Evolutionary conservation across 2,888 invertebrate species (phyloP), one percentile per base, ranked within the genome.

Genomic region (Mesoligia furuncula): DNA sequence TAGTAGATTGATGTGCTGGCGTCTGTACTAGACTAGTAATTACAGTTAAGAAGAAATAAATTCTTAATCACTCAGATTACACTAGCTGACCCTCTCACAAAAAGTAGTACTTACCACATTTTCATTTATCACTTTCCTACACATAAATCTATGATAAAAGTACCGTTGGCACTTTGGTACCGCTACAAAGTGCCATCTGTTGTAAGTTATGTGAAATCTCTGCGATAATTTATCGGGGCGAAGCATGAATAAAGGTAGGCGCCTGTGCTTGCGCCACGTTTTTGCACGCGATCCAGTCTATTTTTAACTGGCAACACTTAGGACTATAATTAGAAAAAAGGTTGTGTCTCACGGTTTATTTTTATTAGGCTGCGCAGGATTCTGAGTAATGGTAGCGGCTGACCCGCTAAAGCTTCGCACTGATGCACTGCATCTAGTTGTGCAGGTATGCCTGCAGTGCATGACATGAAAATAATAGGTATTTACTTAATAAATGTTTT

Each of bases 211-310:
- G 71, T 81, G 73, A 84, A 88, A 79, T 81, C 73, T 79, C 75
- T 13, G 64, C 54, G 75, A 73, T 81, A 85, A 83, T 87, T 87
- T 85, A 87, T 79, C 27, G 87, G 80, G 80, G 85, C 80, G 80
- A 64, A 76, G 65, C 76, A 76, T 72, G 79, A 84, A 77, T 70
- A 64, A n/a, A n/a, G 70, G n/a, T 45, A 59, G 87, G 74, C 73
- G 74, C 79, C 71, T 27, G 78, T 36, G 83, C 81, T 57, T 20
- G 73, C 68, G 59, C 62, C 31, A 48, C 79, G 85, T 81, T 88
- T 83, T 88, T 88, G 82, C 87, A 88, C 88, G 88, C 89, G 78
- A 77, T 80, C 59, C 62, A 27, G 66, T 75, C 84, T 88, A 88
- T 88, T 87, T 87, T 87, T 88, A 88, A 81, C 72, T 73, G 61